Evolutionary conservation across 2,797 vertebrate genomes (phyloP).

Genomic region (Neosilurus hyrtlii): DNA sequence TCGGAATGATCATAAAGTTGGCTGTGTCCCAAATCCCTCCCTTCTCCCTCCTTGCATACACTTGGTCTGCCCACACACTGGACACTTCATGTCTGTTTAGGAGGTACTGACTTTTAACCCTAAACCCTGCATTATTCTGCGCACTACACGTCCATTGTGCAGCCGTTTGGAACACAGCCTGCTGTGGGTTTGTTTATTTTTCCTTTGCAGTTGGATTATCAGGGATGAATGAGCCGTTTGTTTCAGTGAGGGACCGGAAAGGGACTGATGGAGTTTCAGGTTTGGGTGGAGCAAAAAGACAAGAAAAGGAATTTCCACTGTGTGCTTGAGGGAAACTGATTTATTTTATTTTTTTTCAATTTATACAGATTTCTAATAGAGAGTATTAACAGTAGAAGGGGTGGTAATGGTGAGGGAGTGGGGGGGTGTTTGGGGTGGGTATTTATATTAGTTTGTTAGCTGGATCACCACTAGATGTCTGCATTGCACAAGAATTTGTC

Average conservation of each 20-base stretch:
- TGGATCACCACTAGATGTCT: slow-evolving; percentile 56
- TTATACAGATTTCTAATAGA: not conserved
- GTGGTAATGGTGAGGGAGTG: not conserved
- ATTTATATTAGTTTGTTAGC: not conserved
- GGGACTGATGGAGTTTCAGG: slow-evolving; percentile 39
- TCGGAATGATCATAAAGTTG: slow-evolving; percentile 40
- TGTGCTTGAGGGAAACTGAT: not conserved
- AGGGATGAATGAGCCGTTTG: slow-evolving; percentile 69
- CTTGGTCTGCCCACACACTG: not conserved
- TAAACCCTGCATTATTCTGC: not conserved
- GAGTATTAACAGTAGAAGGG: not conserved
- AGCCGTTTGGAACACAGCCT: not conserved
- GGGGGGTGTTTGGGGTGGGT: not conserved
- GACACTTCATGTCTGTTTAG: not conserved
- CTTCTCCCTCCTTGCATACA: not conserved
- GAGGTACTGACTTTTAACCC: not conserved
- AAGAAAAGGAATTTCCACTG: too few relatives aligned
- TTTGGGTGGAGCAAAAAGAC: not conserved
- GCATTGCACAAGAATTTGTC: slow-evolving; percentile 52
- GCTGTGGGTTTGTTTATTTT: slow-evolving; percentile 23
- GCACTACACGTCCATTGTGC: not conserved
- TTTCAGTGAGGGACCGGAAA: slow-evolving; percentile 62
- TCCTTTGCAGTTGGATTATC: slow-evolving; percentile 51
- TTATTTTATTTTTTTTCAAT: not conserved
- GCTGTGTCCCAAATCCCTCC: slow-evolving; percentile 14